Base-by-base conservation (phyloP, 2,888 invertebrate genomes). In the Dexiosoma caninum region DNA sequence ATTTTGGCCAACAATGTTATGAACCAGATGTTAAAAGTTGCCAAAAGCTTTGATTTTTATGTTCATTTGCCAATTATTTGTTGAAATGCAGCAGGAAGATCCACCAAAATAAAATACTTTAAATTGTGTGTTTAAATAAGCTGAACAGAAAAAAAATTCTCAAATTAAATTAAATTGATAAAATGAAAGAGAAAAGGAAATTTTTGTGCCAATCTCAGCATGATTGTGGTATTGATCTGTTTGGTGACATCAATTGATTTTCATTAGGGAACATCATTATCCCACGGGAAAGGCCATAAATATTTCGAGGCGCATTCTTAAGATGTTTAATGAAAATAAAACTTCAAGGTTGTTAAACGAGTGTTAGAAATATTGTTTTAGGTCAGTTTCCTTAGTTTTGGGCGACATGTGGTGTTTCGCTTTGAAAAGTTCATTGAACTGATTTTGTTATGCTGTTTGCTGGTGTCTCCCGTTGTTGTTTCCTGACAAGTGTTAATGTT, bases 11-110 rank as follows among this genome's bases (percentile, higher is more conserved):
- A 40, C 44, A 40, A 64, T 55, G 59, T 72, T 30, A 12, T 60
- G 53, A 67, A 74, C 72, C 78, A 78, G 78, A 78, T 74, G 72
- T 72, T 78, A 53, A 72, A 74, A 70, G 32, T 66, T 64, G 40
- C 40, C 77, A 71, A 78, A 77, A 69, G 70, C 78, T 69, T 72
- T 78, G 81, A 81, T 77, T 81, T 80, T 74, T 81, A 53, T 72
- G 62, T 70, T 69, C 67, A 72, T 62, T 78, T 71, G 82, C 75
- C 83, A 83, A 82, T 81, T 83, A 81, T 82, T 76, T 71, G 76
- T 44, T 72, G 55, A 74, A 74, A 79, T 42, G 27, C 46, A 37
- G 8, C 2, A 21, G 37, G 40, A 69, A 53, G 27, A 1, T 30
- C 14, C 9, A 30, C 16, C 16, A 27, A 27, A 27, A 32, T 72